phyloP scores from a whole-genome alignment of 2,888 invertebrate species.

The Tromatobia lineatoria region DNA sequence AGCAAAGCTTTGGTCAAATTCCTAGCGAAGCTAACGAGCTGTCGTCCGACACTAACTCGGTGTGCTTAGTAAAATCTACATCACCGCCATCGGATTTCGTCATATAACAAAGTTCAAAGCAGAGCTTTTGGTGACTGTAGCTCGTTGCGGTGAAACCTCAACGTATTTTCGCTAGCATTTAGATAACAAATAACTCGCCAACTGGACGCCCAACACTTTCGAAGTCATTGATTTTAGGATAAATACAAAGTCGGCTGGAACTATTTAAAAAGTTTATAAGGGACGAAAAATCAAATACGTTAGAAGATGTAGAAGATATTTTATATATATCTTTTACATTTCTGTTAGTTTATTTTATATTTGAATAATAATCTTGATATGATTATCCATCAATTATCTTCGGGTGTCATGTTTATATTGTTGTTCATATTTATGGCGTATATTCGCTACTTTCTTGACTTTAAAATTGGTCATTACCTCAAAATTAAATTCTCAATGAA shows the following conservation, averaged over 20 bases:
- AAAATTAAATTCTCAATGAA: no score
- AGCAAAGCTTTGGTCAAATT: slow-evolving; percentile 43
- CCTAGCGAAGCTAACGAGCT: slow-evolving; percentile 33
- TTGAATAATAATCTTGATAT: no score
- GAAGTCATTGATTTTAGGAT: slow-evolving; percentile 4
- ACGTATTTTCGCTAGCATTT: background rate
- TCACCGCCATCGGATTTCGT: background rate
- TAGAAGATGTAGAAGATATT: no score
- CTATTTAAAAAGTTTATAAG: background rate
- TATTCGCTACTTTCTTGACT: no score
- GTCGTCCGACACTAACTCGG: slow-evolving; percentile 22
- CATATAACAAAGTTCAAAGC: slow-evolving; percentile 31
- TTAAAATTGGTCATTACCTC: no score
- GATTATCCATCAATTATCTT: no score
- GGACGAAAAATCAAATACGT: background rate
- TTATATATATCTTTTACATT: no score
- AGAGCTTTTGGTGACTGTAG: slow-evolving; percentile 2
- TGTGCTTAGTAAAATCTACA: background rate
- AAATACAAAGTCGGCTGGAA: slow-evolving; percentile 1
- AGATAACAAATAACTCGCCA: background rate
- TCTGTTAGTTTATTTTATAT: no score
- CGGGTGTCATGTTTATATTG: no score
- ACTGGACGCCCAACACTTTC: background rate
- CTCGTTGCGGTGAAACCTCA: slow-evolving; percentile 16
- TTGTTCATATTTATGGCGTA: no score